Conservation (phyloP, 2,113 vertebrate genomes). For the Protobothrops flavoviridis region DNA sequence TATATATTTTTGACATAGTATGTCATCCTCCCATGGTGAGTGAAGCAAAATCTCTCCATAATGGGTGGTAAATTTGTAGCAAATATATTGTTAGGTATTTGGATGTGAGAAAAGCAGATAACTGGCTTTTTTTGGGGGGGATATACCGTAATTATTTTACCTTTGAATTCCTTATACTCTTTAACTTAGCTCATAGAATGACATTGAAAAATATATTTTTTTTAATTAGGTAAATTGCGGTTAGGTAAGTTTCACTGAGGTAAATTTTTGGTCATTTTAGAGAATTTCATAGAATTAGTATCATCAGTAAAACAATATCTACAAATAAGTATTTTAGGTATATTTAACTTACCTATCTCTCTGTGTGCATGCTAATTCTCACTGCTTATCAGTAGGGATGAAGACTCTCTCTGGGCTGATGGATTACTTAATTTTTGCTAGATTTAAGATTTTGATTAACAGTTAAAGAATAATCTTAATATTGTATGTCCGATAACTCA, state of each 20-base stretch:
- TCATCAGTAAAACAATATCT: background rate
- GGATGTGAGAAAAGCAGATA: constrained; percentile 13
- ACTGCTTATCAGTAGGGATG: background rate
- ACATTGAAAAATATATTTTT: background rate
- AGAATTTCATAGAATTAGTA: background rate
- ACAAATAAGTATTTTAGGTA: background rate
- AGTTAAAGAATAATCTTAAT: background rate
- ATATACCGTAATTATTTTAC: constrained; percentile 13
- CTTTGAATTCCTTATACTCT: constrained; percentile 11
- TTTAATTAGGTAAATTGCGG: background rate
- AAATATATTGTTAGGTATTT: constrained; percentile 29
- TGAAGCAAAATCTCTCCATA: background rate
- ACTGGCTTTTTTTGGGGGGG: constrained; percentile 30
- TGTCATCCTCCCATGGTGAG: background rate
- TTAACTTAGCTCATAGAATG: constrained; percentile 19
- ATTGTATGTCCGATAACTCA: background rate
- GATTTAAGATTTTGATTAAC: background rate
- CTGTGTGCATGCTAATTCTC: background rate
- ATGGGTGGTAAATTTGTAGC: constrained; percentile 18
- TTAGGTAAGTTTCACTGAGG: background rate
- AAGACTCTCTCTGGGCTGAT: background rate
- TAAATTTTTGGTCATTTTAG: background rate
- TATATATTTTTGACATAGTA: background rate
- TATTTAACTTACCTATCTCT: background rate
- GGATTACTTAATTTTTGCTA: background rate